Percentiles rank a stretch among this genome's conserved stretches.
Conservation (phyloP, 2,797 vertebrate genomes). For the Cirrhinus molitorella region DNA sequence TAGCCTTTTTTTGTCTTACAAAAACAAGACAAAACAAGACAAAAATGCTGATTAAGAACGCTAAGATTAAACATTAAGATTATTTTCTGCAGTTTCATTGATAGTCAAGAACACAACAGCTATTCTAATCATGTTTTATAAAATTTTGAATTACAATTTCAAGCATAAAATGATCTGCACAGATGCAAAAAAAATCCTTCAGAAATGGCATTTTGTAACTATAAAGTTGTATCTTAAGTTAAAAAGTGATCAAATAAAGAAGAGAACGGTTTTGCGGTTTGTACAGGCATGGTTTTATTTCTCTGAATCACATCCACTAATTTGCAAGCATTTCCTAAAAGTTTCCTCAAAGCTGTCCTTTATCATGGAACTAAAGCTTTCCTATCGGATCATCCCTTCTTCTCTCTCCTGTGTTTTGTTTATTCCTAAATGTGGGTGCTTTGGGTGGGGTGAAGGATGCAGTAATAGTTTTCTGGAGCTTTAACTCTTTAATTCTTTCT, state of each 20-base stretch:
- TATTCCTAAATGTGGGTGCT: constrained; percentile 11
- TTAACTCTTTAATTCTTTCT: constrained; percentile 57
- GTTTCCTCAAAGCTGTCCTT: constrained; percentile 19
- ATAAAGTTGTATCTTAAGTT: neutral
- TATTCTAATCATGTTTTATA: neutral
- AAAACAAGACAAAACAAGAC: neutral
- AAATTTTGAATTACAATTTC: neutral
- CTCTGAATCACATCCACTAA: neutral
- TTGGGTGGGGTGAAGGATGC: neutral
- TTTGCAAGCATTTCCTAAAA: constrained; percentile 30
- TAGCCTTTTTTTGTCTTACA: neutral
- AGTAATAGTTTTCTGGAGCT: neutral
- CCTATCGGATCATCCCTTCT: constrained; percentile 27
- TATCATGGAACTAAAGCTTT: constrained; percentile 33
- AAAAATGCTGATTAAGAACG: neutral
- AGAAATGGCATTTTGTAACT: neutral
- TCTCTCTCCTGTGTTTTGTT: constrained; percentile 28
- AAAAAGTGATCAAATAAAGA: too few species aligned
- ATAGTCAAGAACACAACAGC: neutral
- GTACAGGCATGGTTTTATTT: constrained; percentile 32
- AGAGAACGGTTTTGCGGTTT: neutral
- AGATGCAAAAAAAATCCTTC: neutral
- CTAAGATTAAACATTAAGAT: too few species aligned
- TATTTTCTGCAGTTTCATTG: neutral
- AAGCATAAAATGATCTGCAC: neutral